Evolutionary conservation across 2,888 invertebrate species (phyloP), one percentile per base, ranked within the genome.

Genomic region (Leptinotarsa haldemani): DNA sequence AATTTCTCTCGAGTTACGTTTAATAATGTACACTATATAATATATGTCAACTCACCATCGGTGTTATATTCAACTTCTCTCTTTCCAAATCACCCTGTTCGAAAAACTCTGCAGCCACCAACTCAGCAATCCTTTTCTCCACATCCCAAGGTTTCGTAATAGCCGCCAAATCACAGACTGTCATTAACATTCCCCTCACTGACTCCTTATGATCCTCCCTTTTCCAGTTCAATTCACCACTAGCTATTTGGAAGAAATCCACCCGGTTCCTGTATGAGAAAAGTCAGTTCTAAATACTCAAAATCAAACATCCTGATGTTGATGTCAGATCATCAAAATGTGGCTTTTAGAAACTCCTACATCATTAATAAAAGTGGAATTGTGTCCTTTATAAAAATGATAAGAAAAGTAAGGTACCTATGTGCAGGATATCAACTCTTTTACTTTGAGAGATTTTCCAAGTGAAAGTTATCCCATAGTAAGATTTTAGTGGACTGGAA

Each of bases 121-220:
- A 89, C 79, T 96, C 96, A 2, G 97, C 97, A n/a, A 97, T 96
- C 75, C 96, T 91, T 81, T 95, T 93, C 87, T 97, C 97, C 69
- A 96, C 94, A 7, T 94, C 94, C 97, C 97, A 97, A 0, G 97
- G 97, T 86, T 97, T 97, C 69, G 96, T 96, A 84, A 97, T 97
- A 78, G 97, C 97, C 71, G 97, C 96, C 80, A 97, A 90, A 90
- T 97, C 97, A 88, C 97, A 97, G 53, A 96, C 96, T 40, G 97
- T 97, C 97, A 97, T 97, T 86, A 96, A 90, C 97, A 97, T 97
- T 15, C 95, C 96, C 46, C 97, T 91, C 69, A 96, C 88, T 73
- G 97, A 88, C 69, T 95, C 95, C 70, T 96, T 91, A 79, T 95
- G 93, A 78, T 94, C 94, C 75, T 93, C 94, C 79, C 90, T 90